Conservation (phyloP, 2,113 vertebrate species). For the Bos indicus region DNA sequence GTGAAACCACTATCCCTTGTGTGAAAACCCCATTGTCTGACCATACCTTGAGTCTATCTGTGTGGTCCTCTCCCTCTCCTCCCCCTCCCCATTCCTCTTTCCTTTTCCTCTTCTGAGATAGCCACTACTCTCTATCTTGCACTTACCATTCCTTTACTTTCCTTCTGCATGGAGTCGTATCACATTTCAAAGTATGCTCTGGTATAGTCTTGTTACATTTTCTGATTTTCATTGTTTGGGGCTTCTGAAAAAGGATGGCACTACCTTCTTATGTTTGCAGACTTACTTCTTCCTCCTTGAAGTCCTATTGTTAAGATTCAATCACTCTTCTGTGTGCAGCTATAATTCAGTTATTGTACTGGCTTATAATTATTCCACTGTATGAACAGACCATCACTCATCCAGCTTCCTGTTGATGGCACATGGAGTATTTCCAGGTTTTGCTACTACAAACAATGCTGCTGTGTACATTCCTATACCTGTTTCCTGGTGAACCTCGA, state of each 20-base stretch:
- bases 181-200: not conserved
- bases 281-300: not conserved
- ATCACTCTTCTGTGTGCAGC: not conserved
- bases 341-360: not conserved
- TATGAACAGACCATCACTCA: fast-evolving
- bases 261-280: not conserved
- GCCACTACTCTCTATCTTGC: not conserved
- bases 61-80: not conserved
- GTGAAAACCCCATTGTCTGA: not conserved
- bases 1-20: not conserved
- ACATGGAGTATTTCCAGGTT: not conserved
- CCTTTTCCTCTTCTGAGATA: not conserved
- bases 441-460: not conserved
- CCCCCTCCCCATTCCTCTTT: fast-evolving
- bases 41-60: not conserved
- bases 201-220: not conserved
- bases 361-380: not conserved
- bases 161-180: not conserved
- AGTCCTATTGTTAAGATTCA: not conserved
- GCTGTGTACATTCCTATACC: not conserved
- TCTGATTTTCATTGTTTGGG: not conserved
- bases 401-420: not conserved
- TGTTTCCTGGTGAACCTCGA: not conserved
- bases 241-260: not conserved
- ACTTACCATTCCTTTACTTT: not conserved